These are phyloP conservation scores for Apostichopus japonicus DNA, from an alignment of 35 echinoderm and acorn worm species.

Conservation along the genomic window DNA sequence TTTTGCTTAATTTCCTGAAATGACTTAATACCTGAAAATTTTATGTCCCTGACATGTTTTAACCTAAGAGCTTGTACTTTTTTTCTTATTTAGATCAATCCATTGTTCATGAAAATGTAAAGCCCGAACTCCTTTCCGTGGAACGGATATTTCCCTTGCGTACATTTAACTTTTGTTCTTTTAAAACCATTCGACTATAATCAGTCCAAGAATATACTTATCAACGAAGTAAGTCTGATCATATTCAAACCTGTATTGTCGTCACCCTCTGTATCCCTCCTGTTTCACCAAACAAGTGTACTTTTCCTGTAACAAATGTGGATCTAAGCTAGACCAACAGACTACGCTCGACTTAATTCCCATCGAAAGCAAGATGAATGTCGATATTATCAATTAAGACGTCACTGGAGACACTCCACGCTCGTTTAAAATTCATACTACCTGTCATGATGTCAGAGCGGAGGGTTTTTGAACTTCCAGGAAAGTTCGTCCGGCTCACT, in stretches of 20 bases:
- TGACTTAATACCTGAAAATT: no score
- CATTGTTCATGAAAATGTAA: no score
- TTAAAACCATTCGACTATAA: no score
- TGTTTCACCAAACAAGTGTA: constrained; percentile 43
- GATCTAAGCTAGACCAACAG: constrained; percentile 40
- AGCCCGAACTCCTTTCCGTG: no score
- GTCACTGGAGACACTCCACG: constrained; percentile 18
- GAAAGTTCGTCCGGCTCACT: constrained; percentile 18
- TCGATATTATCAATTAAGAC: constrained; percentile 52
- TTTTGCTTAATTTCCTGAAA: no score
- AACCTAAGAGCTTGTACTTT: no score
- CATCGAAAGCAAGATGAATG: constrained; percentile 44
- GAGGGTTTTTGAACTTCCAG: constrained; percentile 35
- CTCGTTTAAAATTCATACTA: constrained; percentile 48
- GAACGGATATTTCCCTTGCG: no score
- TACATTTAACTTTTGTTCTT: no score
- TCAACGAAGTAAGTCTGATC: neutral
- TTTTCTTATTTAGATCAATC: no score
- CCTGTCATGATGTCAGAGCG: constrained; percentile 4
- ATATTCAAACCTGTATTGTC: neutral
- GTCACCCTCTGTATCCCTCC: neutral
- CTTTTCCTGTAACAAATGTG: constrained; percentile 35
- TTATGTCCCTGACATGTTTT: no score
- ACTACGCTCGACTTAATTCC: constrained; percentile 39
- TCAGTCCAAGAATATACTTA: neutral